These are phyloP conservation scores for Urocyon cinereoargenteus DNA, from an alignment of 2,797 vertebrate species.

Conservation along the genomic window DNA sequence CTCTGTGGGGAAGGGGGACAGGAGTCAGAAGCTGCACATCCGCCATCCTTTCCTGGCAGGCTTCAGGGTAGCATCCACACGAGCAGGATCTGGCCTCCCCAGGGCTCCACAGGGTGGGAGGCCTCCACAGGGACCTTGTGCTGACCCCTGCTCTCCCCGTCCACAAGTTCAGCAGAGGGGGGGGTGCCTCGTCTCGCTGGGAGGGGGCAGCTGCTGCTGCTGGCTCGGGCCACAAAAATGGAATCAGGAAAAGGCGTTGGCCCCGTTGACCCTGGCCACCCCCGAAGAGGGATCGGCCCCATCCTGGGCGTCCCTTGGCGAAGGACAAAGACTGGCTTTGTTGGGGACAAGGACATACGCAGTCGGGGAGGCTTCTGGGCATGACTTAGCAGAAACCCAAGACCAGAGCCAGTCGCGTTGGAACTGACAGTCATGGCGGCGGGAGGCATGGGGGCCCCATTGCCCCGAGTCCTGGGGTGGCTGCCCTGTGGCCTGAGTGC, in stretches of 20 bases:
- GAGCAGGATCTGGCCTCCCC: background rate
- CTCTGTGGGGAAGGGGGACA: background rate
- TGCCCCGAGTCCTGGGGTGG: too few relatives aligned
- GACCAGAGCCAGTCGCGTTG: background rate
- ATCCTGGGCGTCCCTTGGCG: background rate
- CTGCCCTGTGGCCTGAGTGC: background rate
- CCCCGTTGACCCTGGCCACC: background rate
- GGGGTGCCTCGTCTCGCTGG: accelerated
- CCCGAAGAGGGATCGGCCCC: background rate
- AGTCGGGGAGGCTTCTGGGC: background rate
- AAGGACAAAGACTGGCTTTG: slow-evolving; percentile 71
- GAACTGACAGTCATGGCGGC: accelerated
- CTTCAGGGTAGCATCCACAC: accelerated
- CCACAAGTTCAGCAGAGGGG: accelerated
- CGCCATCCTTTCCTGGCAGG: accelerated
- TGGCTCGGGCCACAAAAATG: background rate
- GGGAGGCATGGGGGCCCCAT: background rate
- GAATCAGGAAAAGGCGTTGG: background rate
- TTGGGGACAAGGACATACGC: background rate
- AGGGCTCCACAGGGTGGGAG: accelerated
- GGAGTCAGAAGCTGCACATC: background rate
- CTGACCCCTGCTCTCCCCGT: accelerated
- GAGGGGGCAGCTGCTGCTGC: background rate
- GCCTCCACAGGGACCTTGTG: background rate
- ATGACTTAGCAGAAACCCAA: slow-evolving; percentile 41